Evolutionary conservation across 1,140 invertebrate species (phyloP).

Genomic region (Cataglyphis hispanica): DNA sequence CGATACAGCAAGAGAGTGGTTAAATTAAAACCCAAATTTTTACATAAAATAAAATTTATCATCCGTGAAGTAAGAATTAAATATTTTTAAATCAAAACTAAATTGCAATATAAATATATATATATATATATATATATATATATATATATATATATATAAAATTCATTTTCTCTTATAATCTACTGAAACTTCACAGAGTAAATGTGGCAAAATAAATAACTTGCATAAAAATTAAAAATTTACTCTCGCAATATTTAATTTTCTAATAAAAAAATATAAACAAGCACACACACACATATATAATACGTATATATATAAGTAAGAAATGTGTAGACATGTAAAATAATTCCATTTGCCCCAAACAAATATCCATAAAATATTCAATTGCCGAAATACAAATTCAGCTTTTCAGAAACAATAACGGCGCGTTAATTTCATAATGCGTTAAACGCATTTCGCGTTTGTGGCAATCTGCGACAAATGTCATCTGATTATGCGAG

Average conservation of each 20-base stretch:
- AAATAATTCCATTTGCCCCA: background rate
- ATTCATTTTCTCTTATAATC: background rate
- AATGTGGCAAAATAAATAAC: background rate
- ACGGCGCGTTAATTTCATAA: constrained; percentile 23
- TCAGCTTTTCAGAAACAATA: background rate
- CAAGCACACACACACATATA: too few species aligned
- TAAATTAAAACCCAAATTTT: background rate
- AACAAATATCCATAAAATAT: background rate
- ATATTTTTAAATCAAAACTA: background rate
- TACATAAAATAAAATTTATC: background rate
- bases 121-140: too few species aligned
- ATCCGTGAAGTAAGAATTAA: background rate
- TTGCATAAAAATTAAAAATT: background rate
- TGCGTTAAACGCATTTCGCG: background rate
- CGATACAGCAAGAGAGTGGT: background rate
- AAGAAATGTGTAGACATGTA: background rate
- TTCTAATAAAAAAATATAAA: background rate
- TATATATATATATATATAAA: too few species aligned
- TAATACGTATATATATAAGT: background rate
- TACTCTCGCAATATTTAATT: background rate
- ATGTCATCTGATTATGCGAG: constrained; percentile 29
- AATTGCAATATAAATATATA: background rate
- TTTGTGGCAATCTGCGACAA: background rate
- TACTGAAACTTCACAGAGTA: background rate
- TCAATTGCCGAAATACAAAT: background rate